Conservation (phyloP, 2,888 invertebrate species). For the Conchocele bisecta region DNA sequence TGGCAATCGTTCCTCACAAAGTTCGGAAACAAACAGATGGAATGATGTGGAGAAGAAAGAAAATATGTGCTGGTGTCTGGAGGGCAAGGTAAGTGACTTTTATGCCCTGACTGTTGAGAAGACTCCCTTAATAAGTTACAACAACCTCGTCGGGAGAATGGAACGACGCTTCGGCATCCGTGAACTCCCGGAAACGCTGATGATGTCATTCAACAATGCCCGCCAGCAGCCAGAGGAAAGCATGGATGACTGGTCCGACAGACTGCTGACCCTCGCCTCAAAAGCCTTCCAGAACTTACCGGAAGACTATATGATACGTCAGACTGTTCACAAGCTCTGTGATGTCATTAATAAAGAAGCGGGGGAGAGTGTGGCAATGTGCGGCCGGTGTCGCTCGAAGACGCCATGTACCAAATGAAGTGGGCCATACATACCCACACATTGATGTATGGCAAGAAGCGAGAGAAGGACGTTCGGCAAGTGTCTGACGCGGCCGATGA, state of each 20-base stretch:
- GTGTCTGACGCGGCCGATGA: neutral
- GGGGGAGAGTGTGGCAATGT: conserved; percentile 16
- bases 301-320: conserved; percentile 14
- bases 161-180: too few relatives aligned
- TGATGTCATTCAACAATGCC: too few relatives aligned
- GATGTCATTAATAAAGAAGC: conserved; percentile 8
- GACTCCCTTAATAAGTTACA: conserved; percentile 7
- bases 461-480: neutral
- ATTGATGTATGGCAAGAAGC: too few relatives aligned
- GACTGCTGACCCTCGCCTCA: conserved; percentile 11
- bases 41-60: too few relatives aligned
- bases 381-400: conserved; percentile 8
- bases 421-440: conserved; percentile 10
- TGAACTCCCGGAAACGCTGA: too few relatives aligned
- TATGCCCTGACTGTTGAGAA: too few relatives aligned
- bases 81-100: too few relatives aligned
- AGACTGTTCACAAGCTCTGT: conserved; percentile 9
- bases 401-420: conserved; percentile 11
- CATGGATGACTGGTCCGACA: conserved; percentile 24
- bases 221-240: too few relatives aligned
- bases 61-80: too few relatives aligned
- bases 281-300: too few relatives aligned
- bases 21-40: too few relatives aligned
- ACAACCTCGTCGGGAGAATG: neutral
- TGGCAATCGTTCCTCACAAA: too few relatives aligned